Evolutionary conservation across 2,888 invertebrate genomes (phyloP), one percentile per base, ranked within the genome.

Genomic region (Dryobota labecula): DNA sequence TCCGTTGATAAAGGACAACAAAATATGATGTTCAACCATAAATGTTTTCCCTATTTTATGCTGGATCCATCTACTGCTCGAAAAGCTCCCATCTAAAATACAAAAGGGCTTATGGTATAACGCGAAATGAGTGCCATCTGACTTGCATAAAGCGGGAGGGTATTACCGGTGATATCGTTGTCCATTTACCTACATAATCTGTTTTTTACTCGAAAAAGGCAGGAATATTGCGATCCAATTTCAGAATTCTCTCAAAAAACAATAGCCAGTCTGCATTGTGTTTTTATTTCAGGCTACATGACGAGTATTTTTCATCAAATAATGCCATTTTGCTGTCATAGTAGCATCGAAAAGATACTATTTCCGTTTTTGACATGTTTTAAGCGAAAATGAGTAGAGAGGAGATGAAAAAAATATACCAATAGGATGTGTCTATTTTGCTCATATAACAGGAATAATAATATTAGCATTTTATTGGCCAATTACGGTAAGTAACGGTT

Each of bases 81-180:
- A 33, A 60, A 72, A 79, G 33, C 79, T 30, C 60, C 64, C 64
- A 76, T 76, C 64, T 79, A 72, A 72, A 58, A 63, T 57, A 62
- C 72, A 53, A 53, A 47, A 73, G 33, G 53, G 53, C 63, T 73
- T 75, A 62, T 72, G 72, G 43, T 45, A 51, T 49, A 38, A 62
- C 30, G 30, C 1, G 11, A 62, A 57, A 38, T 38, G 30, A 70
- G 20, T 51, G 30, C 27, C 47, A 53, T 73, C 56, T 78, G 61
- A 56, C 78, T 78, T 62, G 62, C 73, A 78, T 45, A 62, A 72
- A 62, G 56, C 24, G 9, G 30, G 18, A 2, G 61, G 54, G 56
- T 71, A 49, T 71, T 62, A 71, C 61, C 11, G 20, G 56, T 62
- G 56, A 71, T 33, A 43, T 20, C 56, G 43, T 49, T 60, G 30